These are phyloP conservation scores for Anolis apletophallus DNA, from an alignment of 2,797 vertebrate genomes.

Conservation along the genomic window DNA sequence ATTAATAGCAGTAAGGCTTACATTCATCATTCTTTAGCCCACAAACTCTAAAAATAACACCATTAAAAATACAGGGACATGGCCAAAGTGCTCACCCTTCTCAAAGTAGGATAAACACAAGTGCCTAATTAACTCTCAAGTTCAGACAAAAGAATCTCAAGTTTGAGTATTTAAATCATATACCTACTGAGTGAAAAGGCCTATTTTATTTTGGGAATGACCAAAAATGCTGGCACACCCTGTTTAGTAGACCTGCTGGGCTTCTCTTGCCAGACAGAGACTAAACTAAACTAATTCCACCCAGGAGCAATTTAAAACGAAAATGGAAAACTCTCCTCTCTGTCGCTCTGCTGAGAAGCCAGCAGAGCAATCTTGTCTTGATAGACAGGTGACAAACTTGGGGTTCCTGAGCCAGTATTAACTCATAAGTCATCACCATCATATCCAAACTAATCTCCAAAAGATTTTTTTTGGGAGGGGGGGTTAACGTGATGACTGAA, in stretches of 20 bases:
- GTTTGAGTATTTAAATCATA: not conserved
- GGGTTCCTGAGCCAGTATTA: not conserved
- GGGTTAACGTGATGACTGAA: too few relatives aligned
- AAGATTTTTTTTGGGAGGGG: too few relatives aligned
- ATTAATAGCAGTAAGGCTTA: not conserved
- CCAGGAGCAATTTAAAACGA: not conserved
- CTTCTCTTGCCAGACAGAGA: not conserved
- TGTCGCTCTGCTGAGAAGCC: not conserved
- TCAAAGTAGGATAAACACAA: not conserved
- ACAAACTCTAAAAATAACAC: not conserved
- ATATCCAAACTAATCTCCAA: too few relatives aligned
- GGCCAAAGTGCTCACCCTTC: not conserved
- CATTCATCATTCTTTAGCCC: not conserved
- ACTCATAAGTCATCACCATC: not conserved
- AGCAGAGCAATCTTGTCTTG: not conserved
- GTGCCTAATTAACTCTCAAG: not conserved
- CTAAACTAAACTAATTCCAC: not conserved
- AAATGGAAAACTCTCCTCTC: not conserved
- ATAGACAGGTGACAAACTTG: not conserved
- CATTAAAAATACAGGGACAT: not conserved
- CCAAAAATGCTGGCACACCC: not conserved
- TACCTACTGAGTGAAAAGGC: not conserved
- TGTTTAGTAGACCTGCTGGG: not conserved
- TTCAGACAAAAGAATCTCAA: not conserved
- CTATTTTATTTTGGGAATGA: not conserved